phyloP scores from a whole-genome alignment of 2,113 vertebrate species.

The Columbina picui region DNA sequence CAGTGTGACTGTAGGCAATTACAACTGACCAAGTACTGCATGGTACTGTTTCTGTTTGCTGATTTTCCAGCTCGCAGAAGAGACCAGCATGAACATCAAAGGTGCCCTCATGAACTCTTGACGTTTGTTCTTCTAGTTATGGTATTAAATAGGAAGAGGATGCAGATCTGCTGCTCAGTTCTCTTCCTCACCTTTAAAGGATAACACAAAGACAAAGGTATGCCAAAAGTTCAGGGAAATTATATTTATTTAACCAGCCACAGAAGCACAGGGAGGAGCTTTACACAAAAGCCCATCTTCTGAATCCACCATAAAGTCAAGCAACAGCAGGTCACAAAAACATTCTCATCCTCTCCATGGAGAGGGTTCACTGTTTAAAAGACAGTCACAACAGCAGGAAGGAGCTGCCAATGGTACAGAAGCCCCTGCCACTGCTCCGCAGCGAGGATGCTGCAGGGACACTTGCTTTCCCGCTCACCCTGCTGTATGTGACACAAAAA shows the following conservation, averaged over 20 bases:
- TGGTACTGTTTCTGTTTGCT: background rate
- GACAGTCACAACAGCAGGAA: background rate
- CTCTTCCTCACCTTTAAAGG: constrained; percentile 7
- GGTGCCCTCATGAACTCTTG: background rate
- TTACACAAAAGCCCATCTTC: background rate
- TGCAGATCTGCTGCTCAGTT: background rate
- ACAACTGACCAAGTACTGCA: background rate
- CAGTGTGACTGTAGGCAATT: background rate
- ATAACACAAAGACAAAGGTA: constrained; percentile 29
- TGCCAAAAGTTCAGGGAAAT: constrained; percentile 35
- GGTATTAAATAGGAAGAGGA: background rate
- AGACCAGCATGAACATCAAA: constrained; percentile 14
- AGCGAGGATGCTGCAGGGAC: background rate
- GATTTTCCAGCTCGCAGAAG: background rate
- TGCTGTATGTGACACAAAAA: background rate
- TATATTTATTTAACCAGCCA: background rate
- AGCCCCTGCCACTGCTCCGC: background rate
- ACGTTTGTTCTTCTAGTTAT: background rate
- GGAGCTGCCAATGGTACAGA: background rate
- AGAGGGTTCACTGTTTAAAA: background rate
- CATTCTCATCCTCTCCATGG: background rate
- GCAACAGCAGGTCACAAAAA: background rate
- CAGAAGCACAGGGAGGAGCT: background rate
- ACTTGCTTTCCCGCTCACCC: background rate
- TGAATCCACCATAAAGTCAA: background rate